Evolutionary conservation across 1,140 invertebrate species (phyloP).

Genomic region (Drosophila pseudoobscura): DNA sequence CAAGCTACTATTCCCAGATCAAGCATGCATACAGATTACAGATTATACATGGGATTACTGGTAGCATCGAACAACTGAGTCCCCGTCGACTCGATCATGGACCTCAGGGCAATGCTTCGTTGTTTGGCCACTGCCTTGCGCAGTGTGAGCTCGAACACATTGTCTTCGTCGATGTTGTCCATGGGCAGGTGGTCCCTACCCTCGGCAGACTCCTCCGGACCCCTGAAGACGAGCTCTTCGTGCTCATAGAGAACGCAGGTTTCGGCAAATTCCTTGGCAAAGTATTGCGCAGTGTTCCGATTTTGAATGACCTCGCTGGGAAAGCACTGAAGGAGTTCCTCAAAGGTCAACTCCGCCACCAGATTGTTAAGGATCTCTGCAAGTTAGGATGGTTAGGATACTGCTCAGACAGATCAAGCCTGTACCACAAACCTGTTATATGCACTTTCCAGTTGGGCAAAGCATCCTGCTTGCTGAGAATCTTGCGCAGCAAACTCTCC

Average conservation of each 20-base stretch:
- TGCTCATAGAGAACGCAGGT: conserved; percentile 69
- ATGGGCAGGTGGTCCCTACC: conserved; percentile 66
- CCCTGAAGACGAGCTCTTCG: conserved; percentile 63
- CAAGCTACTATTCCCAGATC: too few species aligned
- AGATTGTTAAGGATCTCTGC: conserved; percentile 78
- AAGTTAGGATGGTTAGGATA: background rate
- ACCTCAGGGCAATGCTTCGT: conserved; percentile 74
- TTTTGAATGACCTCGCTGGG: conserved; percentile 75
- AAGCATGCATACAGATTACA: conserved; percentile 25
- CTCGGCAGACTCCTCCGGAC: conserved; percentile 25
- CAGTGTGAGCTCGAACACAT: conserved; percentile 75
- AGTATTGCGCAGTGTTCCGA: conserved; percentile 68
- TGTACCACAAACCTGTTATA: conserved; percentile 55
- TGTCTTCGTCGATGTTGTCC: conserved; percentile 82
- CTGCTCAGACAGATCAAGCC: background rate
- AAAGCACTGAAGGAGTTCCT: conserved; percentile 79
- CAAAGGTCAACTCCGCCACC: conserved; percentile 72
- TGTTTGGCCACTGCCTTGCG: conserved; percentile 81
- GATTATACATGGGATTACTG: conserved; percentile 82
- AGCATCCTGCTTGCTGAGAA: conserved; percentile 71
- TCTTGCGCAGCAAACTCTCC: conserved; percentile 75
- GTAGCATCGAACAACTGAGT: conserved; percentile 81
- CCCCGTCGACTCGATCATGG: conserved; percentile 81
- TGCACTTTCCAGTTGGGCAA: conserved; percentile 75
- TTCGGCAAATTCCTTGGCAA: conserved; percentile 75